phyloP scores from a whole-genome alignment of 2,113 vertebrate species.

The Cyrtonyx montezumae region DNA sequence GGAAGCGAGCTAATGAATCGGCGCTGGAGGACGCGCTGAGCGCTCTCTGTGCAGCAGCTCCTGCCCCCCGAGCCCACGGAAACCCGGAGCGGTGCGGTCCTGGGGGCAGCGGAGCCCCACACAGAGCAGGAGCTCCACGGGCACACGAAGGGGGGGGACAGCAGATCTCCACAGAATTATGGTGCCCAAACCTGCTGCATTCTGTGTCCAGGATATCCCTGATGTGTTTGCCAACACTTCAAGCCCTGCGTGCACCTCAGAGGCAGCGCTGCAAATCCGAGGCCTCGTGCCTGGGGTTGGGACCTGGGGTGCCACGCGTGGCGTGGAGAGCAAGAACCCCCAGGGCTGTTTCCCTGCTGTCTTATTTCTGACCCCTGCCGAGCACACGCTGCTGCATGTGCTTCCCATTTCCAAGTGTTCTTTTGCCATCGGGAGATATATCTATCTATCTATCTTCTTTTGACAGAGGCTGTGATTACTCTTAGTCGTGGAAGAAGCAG shows the following conservation, averaged over 20 bases:
- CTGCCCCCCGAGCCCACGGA: neutral
- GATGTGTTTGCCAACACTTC: neutral
- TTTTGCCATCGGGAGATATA: neutral
- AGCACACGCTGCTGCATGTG: neutral
- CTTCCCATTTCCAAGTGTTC: neutral
- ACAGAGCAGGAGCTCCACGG: accelerated
- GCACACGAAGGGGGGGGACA: neutral
- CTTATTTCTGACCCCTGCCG: neutral
- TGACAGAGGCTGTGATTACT: neutral
- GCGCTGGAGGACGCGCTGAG: accelerated
- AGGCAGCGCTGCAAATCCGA: neutral
- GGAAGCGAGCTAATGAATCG: neutral
- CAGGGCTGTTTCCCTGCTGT: neutral
- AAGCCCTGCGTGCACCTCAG: neutral
- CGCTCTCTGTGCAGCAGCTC: accelerated
- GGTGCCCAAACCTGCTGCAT: neutral
- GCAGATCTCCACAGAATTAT: neutral
- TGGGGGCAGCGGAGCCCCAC: accelerated
- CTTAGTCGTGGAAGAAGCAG: neutral
- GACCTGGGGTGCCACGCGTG: neutral
- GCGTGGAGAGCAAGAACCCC: neutral
- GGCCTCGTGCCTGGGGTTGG: neutral
- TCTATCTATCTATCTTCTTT: neutral
- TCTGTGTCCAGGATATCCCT: neutral
- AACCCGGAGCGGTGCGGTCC: accelerated